Evolutionary conservation across 2,888 invertebrate species (phyloP).

Genomic region (Sarcophaga carnaria): DNA sequence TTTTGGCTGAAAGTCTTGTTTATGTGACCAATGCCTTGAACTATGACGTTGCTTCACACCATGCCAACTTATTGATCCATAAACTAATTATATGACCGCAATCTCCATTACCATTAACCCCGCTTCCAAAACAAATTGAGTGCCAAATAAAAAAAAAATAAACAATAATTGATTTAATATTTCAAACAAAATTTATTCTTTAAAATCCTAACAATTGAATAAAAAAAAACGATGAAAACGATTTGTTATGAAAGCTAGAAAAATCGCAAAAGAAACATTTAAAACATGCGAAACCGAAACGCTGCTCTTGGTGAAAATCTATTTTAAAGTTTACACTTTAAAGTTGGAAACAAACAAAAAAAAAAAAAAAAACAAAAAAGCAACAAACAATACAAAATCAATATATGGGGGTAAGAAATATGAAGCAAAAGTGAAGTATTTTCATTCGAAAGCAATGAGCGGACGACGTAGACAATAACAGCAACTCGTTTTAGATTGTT

Average conservation of each 20-base stretch:
- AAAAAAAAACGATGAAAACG: no score
- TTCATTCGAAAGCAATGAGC: conserved; percentile 30
- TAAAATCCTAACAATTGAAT: no score
- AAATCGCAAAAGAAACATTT: background rate
- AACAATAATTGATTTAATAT: no score
- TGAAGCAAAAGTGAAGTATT: conserved; percentile 4
- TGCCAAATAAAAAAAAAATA: no score
- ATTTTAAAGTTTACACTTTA: conserved; percentile 42
- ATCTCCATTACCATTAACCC: background rate
- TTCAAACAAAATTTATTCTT: no score
- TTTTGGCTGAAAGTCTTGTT: conserved; percentile 9
- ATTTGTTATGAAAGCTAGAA: no score
- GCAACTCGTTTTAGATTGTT: conserved; percentile 18
- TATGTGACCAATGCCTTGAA: conserved; percentile 21
- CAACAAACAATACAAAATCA: conserved; percentile 41
- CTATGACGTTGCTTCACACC: conserved; percentile 4
- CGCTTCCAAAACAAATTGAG: no score
- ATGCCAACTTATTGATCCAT: conserved; percentile 38
- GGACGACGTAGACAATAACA: conserved; percentile 61
- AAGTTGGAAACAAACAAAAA: background rate
- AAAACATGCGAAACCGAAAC: background rate
- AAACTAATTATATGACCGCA: conserved; percentile 23
- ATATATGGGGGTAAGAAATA: conserved; percentile 39
- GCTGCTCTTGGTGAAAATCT: conserved; percentile 9
- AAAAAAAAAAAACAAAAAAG: conserved; percentile 17